Base-by-base conservation (phyloP, 2,113 vertebrate species). In the Lepisosteus osseus region DNA sequence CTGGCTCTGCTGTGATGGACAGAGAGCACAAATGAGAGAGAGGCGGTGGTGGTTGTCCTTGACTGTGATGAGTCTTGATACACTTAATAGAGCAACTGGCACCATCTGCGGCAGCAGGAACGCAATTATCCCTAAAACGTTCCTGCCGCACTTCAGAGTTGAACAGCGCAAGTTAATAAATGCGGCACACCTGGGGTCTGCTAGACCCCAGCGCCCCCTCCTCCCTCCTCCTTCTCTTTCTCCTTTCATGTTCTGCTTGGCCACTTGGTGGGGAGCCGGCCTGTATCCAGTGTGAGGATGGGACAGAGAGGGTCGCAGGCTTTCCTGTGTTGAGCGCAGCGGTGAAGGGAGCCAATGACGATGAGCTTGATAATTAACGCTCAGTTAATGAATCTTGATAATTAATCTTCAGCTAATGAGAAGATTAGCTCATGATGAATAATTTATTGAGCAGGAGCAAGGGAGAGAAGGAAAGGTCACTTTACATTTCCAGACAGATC, bases 111-210 rank as follows among this genome's bases (percentile, higher is more conserved):
- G 85, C 82, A 82, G 78, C 69, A 82, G 72, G 78, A 76, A 88
- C 86, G 82, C 88, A 89, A 92, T 90, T 86, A 90, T 87, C 76
- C 78, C 74, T 81, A 84, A 86, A 84, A 80, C 78, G 72, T 82
- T 78, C 83, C 61, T 9, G 41, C 81, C 80, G 76, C 77, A 75
- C 82, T 84, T 81, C 84, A 81, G 73, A 85, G 86, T 86, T 87
- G 86, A 86, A 87, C 85, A 79, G 82, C 78, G 79, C 76, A 29
- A 29, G 29, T 29, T 29, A 29, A 29, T 29, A 29, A 29, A 29
- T 1, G 80, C 79, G 76, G 77, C 74, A 81, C 86, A 88, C 83
- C 79, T 87, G 85, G 84, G 78, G 84, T 86, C 83, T 82, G 3
- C 15, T 3, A 8, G 13, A 83, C 77, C 77, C 76, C 75, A 73